Base-by-base conservation (phyloP, 23 tunicate species). In the Pegea sp. region DNA sequence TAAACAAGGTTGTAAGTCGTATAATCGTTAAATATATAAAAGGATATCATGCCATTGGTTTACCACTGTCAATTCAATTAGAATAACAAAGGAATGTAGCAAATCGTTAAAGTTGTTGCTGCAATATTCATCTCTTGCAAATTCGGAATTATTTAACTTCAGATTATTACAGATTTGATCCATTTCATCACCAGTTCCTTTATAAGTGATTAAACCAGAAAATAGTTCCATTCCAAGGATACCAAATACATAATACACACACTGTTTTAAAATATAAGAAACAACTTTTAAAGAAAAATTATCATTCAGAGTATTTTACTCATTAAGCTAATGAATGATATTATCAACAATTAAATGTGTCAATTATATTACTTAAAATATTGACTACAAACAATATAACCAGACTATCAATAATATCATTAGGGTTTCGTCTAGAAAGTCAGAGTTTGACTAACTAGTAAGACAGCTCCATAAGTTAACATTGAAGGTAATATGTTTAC, bases 1-100 rank as follows among this genome's bases (percentile, higher is more conserved):
- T n/a, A n/a, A 19, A 6, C 19, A 50, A 50, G 55, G 55, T 50
- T 8, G 55, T n/a, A 11, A n/a, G 19, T 50, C 7, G 24, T 50
- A 6, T 8, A 8, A 50, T n/a, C 20, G 55, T n/a, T 6, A 50
- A 50, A 50, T 42, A 16, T 6, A 18, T 3, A 22, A 72, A 80
- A 80, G 93, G 92, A 78, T 78, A 78, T 78, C 57, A 57, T 90
- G 98, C 98, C 98, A 90, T 56, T 90, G 98, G 57, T 90, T 90
- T 55, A 90, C 98, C 23, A 90, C 98, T 26, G 84, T 90, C 21
- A 90, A 52, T 33, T 74, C 80, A 29, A 90, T 64, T 8, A 77
- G 64, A 0, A 86, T 77, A 24, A 90, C 91, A 26, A 90, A 66
- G 3, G 98, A 81, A 50, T 62, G 69, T 3, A 90, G 52, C 24